These are phyloP conservation scores for Callipepla californica DNA, from an alignment of 2,113 vertebrate species.

Conservation along the genomic window DNA sequence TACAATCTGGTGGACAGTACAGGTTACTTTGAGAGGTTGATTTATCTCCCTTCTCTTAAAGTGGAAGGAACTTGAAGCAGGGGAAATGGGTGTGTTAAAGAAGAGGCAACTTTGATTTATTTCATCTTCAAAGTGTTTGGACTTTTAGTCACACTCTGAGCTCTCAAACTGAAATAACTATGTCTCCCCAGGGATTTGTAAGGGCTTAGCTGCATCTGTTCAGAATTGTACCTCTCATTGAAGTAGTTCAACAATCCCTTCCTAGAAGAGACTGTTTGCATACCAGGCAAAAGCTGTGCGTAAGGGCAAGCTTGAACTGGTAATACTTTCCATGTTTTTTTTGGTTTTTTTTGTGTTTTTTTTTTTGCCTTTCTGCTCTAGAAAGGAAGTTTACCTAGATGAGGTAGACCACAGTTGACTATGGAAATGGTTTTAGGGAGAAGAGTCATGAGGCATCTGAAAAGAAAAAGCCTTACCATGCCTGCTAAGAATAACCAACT, in stretches of 20 bases:
- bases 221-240: constrained; percentile 7
- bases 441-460: too few species aligned
- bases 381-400: neutral
- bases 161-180: neutral
- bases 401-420: neutral
- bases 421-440: neutral
- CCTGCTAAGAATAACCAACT: rapidly evolving
- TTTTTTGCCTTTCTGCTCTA: neutral
- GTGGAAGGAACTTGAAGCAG: neutral
- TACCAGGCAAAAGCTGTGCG: neutral
- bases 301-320: neutral
- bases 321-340: neutral
- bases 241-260: neutral
- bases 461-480: neutral
- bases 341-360: neutral
- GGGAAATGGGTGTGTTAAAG: neutral
- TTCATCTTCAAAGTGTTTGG: neutral
- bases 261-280: neutral
- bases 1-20: neutral
- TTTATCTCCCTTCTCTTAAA: neutral
- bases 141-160: neutral
- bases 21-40: neutral
- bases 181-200: constrained; percentile 30
- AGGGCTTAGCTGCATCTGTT: constrained; percentile 49
- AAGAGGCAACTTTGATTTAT: constrained; percentile 12